Percentiles rank a stretch among this genome's conserved stretches.
Evolutionary conservation across 2,888 invertebrate genomes (phyloP).

Genomic region (Polydrusus pterygomalis): DNA sequence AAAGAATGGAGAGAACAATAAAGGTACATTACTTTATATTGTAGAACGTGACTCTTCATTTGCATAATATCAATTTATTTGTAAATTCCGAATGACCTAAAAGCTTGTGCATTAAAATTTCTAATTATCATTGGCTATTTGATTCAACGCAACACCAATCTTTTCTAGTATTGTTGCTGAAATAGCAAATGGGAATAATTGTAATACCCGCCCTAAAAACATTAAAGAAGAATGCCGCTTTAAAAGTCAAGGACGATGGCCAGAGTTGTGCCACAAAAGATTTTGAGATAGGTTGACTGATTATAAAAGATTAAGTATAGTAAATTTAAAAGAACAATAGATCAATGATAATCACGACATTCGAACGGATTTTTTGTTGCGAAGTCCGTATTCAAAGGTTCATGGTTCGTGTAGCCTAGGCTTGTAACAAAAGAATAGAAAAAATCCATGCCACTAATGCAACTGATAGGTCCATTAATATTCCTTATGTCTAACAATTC

Average conservation of each 20-base stretch:
- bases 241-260: slow-evolving; percentile 42
- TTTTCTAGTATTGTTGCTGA: slow-evolving; percentile 37
- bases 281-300: slow-evolving; percentile 33
- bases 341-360: slow-evolving; percentile 34
- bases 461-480: slow-evolving; percentile 23
- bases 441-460: slow-evolving; percentile 8
- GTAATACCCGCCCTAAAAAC: slow-evolving; percentile 43
- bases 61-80: slow-evolving; percentile 48
- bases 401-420: not conserved
- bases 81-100: slow-evolving; percentile 36
- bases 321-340: slow-evolving; percentile 38
- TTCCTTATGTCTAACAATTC: not conserved
- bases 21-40: slow-evolving; percentile 39
- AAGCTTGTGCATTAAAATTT: slow-evolving; percentile 40
- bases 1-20: slow-evolving; percentile 27
- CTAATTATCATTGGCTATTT: slow-evolving; percentile 40
- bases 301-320: slow-evolving; percentile 32
- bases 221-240: slow-evolving; percentile 42
- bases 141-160: slow-evolving; percentile 19
- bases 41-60: slow-evolving; percentile 36
- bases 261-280: slow-evolving; percentile 36
- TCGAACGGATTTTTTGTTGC: slow-evolving; percentile 9
- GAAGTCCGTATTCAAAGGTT: slow-evolving; percentile 4
- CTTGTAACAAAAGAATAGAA: slow-evolving; percentile 8
- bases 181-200: slow-evolving; percentile 41